These are phyloP conservation scores for Podiceps cristatus DNA, from an alignment of 2,113 vertebrate genomes.

Conservation along the genomic window DNA sequence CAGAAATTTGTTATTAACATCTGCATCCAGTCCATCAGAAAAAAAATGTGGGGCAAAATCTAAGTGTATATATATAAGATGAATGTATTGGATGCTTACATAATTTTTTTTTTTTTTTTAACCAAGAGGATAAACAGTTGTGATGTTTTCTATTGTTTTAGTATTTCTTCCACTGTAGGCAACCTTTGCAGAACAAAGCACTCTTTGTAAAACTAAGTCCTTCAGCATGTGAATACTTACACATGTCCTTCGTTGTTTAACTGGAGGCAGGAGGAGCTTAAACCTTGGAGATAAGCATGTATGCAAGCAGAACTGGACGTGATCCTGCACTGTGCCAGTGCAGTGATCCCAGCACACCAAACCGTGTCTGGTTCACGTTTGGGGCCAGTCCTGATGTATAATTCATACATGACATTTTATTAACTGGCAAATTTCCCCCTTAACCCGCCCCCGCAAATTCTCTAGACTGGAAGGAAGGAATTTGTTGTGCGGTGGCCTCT, in stretches of 20 bases:
- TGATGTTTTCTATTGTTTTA: conserved; percentile 29
- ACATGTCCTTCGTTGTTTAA: conserved; percentile 10
- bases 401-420: conserved; percentile 56
- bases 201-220: conserved; percentile 53
- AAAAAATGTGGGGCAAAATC: neutral
- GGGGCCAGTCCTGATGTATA: conserved; percentile 15
- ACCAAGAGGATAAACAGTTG: conserved; percentile 8
- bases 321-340: neutral
- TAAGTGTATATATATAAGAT: neutral
- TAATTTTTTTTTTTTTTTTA: neutral
- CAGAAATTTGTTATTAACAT: neutral
- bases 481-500: conserved; percentile 61
- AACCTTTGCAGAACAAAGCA: conserved; percentile 44
- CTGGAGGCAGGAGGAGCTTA: conserved; percentile 26
- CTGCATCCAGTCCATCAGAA: neutral
- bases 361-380: conserved; percentile 54
- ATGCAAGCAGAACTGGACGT: neutral
- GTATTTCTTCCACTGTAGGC: neutral
- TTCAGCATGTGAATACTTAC: conserved; percentile 17
- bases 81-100: neutral
- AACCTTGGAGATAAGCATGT: conserved; percentile 39
- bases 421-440: conserved; percentile 63
- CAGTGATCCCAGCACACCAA: conserved; percentile 37
- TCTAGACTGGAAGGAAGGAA: conserved; percentile 51
- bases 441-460: conserved; percentile 19